Conservation (phyloP, 2,888 invertebrate genomes). For the Eupithecia insigniata region DNA sequence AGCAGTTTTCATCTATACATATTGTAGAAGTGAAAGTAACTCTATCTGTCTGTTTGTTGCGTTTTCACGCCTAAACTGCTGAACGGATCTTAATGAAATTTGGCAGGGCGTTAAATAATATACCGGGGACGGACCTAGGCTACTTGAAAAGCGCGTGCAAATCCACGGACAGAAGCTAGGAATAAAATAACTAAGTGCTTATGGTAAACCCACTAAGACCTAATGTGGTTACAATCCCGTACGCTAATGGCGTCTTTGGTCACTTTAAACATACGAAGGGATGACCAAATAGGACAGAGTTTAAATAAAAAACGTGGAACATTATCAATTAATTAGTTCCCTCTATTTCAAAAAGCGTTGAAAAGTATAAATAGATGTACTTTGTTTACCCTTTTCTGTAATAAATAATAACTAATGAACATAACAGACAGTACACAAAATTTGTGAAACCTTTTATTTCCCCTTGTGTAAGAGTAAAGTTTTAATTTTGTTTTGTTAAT, state of each 20-base stretch:
- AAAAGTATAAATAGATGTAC: too few species aligned
- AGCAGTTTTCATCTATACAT: not conserved
- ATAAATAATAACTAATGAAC: conserved; percentile 23
- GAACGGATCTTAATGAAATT: too few species aligned
- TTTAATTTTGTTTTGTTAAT: conserved; percentile 80
- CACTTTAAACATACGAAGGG: not conserved
- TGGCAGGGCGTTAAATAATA: too few species aligned
- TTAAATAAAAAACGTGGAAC: not conserved
- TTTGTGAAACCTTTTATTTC: conserved; percentile 41
- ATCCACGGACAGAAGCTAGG: too few species aligned
- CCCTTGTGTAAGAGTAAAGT: conserved; percentile 68
- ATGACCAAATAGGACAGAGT: not conserved
- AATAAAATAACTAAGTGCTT: not conserved
- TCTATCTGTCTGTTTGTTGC: too few species aligned
- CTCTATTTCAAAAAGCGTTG: not conserved
- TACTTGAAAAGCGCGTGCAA: too few species aligned
- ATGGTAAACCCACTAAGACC: not conserved
- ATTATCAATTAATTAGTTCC: not conserved
- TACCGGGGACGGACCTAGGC: too few species aligned
- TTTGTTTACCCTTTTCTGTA: conserved; percentile 12
- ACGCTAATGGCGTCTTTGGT: not conserved
- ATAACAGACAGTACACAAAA: conserved; percentile 19
- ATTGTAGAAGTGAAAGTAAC: too few species aligned
- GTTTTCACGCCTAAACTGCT: too few species aligned
- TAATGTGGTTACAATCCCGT: not conserved